phyloP scores from a whole-genome alignment of 1,140 invertebrate genomes.

The Bombus breviceps region DNA sequence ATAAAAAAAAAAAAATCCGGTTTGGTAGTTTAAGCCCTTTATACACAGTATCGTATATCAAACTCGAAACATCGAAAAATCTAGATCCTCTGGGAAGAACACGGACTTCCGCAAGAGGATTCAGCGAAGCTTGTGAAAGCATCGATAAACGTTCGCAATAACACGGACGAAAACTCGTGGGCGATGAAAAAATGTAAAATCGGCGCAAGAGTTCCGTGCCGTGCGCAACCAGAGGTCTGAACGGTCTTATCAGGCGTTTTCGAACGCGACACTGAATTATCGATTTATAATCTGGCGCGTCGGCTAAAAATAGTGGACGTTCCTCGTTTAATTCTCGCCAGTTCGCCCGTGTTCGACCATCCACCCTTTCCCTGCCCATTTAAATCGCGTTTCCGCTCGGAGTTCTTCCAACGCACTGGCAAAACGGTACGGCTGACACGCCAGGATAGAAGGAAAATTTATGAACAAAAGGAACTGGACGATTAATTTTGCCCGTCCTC shows the following conservation, averaged over 20 bases:
- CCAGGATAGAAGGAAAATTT: background rate
- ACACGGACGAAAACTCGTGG: background rate
- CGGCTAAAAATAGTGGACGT: background rate
- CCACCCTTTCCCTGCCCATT: background rate
- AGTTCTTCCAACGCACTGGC: background rate
- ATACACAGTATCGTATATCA: background rate
- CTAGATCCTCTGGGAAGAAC: background rate
- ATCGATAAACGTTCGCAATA: background rate
- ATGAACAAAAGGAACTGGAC: background rate
- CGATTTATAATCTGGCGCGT: constrained; percentile 50
- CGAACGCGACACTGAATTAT: constrained; percentile 47
- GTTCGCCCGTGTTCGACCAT: background rate
- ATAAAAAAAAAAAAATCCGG: background rate
- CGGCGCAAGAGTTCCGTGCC: background rate
- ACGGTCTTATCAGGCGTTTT: constrained; percentile 38
- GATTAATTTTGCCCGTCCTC: background rate
- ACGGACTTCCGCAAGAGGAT: background rate
- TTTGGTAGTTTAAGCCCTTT: background rate
- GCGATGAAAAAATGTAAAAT: background rate
- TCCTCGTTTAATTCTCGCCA: constrained; percentile 18
- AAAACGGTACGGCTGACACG: background rate
- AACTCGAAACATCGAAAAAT: background rate
- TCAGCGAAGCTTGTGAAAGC: background rate
- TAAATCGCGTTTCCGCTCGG: background rate
- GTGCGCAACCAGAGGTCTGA: background rate